These are phyloP conservation scores for Tinea pellionella DNA, from an alignment of 2,888 invertebrate genomes.

Conservation along the genomic window DNA sequence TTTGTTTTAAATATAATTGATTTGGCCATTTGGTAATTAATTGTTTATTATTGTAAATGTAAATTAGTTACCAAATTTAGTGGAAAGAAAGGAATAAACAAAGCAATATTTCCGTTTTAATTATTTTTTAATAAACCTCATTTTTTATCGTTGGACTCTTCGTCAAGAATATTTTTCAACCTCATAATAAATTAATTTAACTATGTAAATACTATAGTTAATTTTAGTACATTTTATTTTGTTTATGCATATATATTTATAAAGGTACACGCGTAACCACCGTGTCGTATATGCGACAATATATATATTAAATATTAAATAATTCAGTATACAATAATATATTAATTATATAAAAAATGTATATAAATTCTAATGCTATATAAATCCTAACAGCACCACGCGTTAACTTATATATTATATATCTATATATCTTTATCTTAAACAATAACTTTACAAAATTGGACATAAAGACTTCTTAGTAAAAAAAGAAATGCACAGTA, in stretches of 20 bases:
- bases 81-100: not conserved
- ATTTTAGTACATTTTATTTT: conserved; percentile 20
- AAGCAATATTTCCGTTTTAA: conserved; percentile 14
- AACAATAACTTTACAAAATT: conserved; percentile 58
- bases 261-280: conserved; percentile 68
- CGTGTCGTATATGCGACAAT: conserved; percentile 35
- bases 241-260: conserved; percentile 16
- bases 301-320: conserved; percentile 13
- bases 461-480: conserved; percentile 45
- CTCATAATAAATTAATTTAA: conserved; percentile 20
- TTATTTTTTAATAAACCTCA: conserved; percentile 12
- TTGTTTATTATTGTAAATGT: no score
- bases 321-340: conserved; percentile 11
- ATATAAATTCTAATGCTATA: conserved; percentile 1
- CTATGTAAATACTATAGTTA: conserved; percentile 21
- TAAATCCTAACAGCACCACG: conserved; percentile 45
- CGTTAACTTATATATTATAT: conserved; percentile 25
- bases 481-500: conserved; percentile 53
- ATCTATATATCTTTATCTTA: conserved; percentile 22
- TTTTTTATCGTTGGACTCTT: conserved; percentile 19
- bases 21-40: no score
- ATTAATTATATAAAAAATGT: no score
- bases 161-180: conserved; percentile 25
- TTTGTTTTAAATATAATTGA: no score
- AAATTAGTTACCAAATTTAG: no score